A percentile compares a stretch with the other conserved stretches of the same genome.
Conservation (phyloP, 2,113 vertebrate species). For the Argyrosomus japonicus region DNA sequence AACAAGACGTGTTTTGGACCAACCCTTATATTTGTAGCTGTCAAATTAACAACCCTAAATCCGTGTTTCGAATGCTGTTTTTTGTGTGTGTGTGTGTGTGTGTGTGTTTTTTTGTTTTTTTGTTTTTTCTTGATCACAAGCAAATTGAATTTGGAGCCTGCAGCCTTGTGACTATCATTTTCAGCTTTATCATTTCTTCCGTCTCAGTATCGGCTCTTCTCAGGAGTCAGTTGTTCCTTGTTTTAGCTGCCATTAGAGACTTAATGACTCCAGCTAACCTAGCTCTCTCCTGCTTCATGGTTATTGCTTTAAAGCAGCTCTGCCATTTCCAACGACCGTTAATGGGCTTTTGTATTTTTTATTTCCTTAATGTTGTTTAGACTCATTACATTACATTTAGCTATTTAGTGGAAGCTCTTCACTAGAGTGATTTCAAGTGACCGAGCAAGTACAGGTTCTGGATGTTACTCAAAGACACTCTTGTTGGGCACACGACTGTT, state of each 20-base stretch:
- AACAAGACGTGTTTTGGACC: constrained; percentile 54
- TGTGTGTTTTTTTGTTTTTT: too few relatives aligned
- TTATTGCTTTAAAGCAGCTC: constrained; percentile 61
- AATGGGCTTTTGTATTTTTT: constrained; percentile 56
- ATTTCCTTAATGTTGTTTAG: constrained; percentile 66
- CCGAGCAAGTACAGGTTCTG: constrained; percentile 26
- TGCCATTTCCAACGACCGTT: constrained; percentile 52
- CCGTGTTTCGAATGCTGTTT: constrained; percentile 23
- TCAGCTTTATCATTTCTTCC: constrained; percentile 45
- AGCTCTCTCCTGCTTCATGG: constrained; percentile 56
- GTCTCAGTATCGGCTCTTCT: constrained; percentile 22
- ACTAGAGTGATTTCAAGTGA: constrained; percentile 37
- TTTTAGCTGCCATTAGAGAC: constrained; percentile 59
- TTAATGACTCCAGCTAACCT: constrained; percentile 63
- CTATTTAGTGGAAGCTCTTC: constrained; percentile 25
- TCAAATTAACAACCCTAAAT: constrained; percentile 62
- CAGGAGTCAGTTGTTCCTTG: constrained; percentile 53
- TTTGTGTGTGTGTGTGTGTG: too few relatives aligned
- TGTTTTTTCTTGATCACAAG: constrained; percentile 15
- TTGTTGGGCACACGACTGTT: background rate
- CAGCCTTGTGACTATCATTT: constrained; percentile 67
- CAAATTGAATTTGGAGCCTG: constrained; percentile 65
- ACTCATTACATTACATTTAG: constrained; percentile 62
- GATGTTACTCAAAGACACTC: constrained; percentile 28
- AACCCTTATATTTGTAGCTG: constrained; percentile 56